Evolutionary conservation across 2,797 vertebrate species (phyloP).

Genomic region (Centroberyx gerrardi): DNA sequence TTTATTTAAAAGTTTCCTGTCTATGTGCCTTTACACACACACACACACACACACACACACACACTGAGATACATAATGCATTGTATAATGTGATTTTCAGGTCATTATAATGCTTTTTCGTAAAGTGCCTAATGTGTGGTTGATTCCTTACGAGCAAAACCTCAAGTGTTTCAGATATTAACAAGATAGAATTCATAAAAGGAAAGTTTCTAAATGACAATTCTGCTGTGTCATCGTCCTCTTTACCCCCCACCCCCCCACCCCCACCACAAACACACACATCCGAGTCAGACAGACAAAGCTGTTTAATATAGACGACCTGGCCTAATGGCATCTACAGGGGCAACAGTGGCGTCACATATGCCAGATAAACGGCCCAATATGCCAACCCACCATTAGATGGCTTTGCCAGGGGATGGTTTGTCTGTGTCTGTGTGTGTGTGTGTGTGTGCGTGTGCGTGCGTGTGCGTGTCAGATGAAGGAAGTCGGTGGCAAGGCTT

Average conservation of each 20-base stretch:
- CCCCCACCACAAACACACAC: conserved; percentile 11
- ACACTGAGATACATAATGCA: no score
- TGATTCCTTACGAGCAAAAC: no score
- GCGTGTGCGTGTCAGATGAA: conserved; percentile 25
- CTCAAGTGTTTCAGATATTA: no score
- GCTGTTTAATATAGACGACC: conserved; percentile 67
- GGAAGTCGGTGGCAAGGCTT: conserved; percentile 38
- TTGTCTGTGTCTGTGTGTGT: conserved; percentile 8
- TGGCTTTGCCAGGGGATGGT: conserved; percentile 24
- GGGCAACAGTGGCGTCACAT: conserved; percentile 40
- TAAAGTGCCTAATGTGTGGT: no score
- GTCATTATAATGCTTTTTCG: no score
- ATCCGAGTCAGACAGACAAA: conserved; percentile 60
- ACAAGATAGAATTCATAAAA: no score
- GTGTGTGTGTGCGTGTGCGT: conserved; percentile 1
- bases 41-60: no score
- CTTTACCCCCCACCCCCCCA: conserved; percentile 13
- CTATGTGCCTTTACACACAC: no score
- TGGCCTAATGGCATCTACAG: conserved; percentile 60
- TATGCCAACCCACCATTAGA: conserved; percentile 38
- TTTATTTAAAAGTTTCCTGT: no score
- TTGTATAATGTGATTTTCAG: no score
- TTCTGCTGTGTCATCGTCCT: not conserved
- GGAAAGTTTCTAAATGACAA: no score
- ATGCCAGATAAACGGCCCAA: conserved; percentile 60